phyloP scores from a whole-genome alignment of 2,797 vertebrate genomes.

The Rhynchotus rufescens region DNA sequence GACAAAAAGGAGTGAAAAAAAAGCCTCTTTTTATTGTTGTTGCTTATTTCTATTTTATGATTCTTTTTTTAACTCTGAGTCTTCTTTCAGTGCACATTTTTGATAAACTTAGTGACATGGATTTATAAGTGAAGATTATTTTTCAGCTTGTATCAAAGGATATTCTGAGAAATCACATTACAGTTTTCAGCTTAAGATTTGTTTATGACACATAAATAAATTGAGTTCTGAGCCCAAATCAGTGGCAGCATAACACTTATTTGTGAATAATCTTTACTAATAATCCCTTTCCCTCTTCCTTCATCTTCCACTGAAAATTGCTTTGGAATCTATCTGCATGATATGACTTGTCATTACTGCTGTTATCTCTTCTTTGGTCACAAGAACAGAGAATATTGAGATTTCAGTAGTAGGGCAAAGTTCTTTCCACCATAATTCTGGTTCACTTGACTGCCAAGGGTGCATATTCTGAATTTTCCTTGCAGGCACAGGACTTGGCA shows the following conservation, averaged over 20 bases:
- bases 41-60: not conserved
- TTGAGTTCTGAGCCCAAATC: not conserved
- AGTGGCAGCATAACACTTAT: constrained; percentile 36
- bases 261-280: constrained; percentile 65
- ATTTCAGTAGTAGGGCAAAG: not conserved
- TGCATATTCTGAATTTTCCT: not conserved
- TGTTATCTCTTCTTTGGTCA: constrained; percentile 35
- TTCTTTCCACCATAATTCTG: not conserved
- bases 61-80: constrained; percentile 32
- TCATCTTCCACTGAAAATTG: constrained; percentile 39
- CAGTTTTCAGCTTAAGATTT: constrained; percentile 50
- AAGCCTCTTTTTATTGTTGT: not conserved
- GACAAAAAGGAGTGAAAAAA: not conserved
- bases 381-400: constrained; percentile 16
- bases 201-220: constrained; percentile 56
- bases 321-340: constrained; percentile 29
- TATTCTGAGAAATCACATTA: constrained; percentile 61
- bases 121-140: constrained; percentile 69
- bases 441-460: not conserved
- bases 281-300: constrained; percentile 29
- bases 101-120: constrained; percentile 15
- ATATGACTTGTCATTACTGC: constrained; percentile 56
- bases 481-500: not conserved
- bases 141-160: constrained; percentile 66
- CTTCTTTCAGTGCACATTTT: constrained; percentile 44